Percentiles rank a stretch among this genome's conserved stretches.
Conservation (phyloP, 2,888 invertebrate species). For the Biston stratarius region DNA sequence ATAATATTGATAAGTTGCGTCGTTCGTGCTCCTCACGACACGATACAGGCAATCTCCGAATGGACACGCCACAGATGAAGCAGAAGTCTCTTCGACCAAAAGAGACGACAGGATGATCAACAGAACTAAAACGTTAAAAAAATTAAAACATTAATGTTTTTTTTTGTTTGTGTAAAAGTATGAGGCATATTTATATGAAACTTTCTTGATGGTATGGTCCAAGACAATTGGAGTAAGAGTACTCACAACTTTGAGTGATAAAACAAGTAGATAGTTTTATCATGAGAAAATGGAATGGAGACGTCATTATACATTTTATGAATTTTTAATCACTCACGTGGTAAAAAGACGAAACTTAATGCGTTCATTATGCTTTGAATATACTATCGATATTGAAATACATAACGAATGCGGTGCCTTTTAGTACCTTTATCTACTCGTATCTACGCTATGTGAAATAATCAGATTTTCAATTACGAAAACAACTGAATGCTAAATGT, state of each 20-base stretch:
- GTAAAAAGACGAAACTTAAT: neutral
- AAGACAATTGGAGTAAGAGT: no score
- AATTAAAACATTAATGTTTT: no score
- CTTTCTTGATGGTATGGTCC: no score
- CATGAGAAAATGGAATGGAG: no score
- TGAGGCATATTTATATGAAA: no score
- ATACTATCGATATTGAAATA: neutral
- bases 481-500: neutral
- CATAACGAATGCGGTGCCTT: neutral
- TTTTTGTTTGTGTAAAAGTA: no score
- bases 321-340: neutral
- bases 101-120: neutral
- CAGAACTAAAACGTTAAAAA: neutral
- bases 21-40: neutral
- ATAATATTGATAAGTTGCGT: neutral
- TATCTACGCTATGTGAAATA: neutral
- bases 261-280: no score
- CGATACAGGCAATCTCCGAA: slow-evolving; percentile 6
- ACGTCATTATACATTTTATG: no score
- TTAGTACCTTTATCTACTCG: neutral
- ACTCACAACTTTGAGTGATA: no score
- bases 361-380: slow-evolving; percentile 3
- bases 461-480: neutral
- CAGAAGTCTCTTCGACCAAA: neutral
- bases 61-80: neutral